A percentile compares a stretch with the other conserved stretches of the same genome.
Conservation (phyloP, 2,888 invertebrate genomes). For the Mellilla xanthometata region DNA sequence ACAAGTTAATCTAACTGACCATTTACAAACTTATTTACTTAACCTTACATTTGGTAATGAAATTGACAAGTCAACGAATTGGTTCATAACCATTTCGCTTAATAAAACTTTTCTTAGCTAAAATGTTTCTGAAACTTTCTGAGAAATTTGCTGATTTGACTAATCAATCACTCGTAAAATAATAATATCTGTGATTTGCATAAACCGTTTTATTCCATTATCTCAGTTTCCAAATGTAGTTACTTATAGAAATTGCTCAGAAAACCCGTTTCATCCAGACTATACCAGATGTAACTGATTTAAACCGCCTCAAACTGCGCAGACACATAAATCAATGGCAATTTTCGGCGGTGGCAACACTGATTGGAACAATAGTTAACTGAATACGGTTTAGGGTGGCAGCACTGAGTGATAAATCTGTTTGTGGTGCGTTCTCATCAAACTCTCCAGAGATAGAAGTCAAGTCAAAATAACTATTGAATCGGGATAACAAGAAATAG, state of each 20-base stretch:
- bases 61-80: no score
- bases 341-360: constrained; percentile 58
- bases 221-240: not conserved
- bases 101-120: no score
- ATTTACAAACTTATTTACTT: no score
- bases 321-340: constrained; percentile 68
- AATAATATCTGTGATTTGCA: not conserved
- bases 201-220: not conserved
- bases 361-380: constrained; percentile 53
- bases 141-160: not conserved
- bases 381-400: constrained; percentile 38
- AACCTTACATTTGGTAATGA: no score
- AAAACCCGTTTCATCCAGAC: constrained; percentile 7
- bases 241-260: not conserved
- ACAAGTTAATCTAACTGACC: no score
- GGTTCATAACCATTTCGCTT: no score
- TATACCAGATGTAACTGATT: constrained; percentile 6
- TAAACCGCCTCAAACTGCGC: constrained; percentile 47
- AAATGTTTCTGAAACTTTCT: no score
- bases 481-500: no score
- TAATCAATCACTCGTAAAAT: not conserved
- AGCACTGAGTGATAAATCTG: constrained; percentile 25
- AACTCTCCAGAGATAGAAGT: not conserved
- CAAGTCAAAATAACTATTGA: no score
- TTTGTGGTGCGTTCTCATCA: constrained; percentile 3